Conservation (phyloP, 2,888 invertebrate genomes). For the Deilephila elpenor region DNA sequence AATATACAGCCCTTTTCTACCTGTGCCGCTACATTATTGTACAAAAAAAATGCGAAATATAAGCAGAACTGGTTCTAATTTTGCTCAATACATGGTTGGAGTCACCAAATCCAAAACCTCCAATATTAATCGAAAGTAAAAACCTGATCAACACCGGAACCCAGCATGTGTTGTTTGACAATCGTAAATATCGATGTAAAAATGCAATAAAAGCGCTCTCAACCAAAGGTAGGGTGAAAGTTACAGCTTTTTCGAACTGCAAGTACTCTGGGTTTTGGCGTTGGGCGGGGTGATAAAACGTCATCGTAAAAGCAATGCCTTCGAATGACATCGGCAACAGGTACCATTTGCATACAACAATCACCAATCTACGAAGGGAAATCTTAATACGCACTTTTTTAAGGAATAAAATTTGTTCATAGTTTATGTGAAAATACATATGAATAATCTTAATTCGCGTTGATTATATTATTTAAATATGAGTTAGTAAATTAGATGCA, state of each 20-base stretch:
- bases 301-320: constrained; percentile 59
- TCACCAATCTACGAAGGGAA: constrained; percentile 59
- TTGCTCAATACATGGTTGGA: background rate
- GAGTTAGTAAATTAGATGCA: constrained; percentile 2
- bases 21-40: no score
- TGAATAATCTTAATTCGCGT: background rate
- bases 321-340: constrained; percentile 46
- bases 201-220: constrained; percentile 20
- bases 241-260: constrained; percentile 38
- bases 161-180: constrained; percentile 4
- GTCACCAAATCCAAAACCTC: background rate
- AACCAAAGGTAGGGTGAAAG: constrained; percentile 51
- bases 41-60: background rate
- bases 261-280: constrained; percentile 31
- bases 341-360: constrained; percentile 68
- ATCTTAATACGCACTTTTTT: constrained; percentile 59
- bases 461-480: constrained; percentile 6
- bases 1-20: no score
- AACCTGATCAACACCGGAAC: background rate
- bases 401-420: constrained; percentile 14
- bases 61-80: background rate
- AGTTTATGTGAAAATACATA: background rate
- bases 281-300: constrained; percentile 56
- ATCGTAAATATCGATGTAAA: constrained; percentile 6
- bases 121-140: background rate